A percentile compares a stretch with the other conserved stretches of the same genome.
phyloP scores from a whole-genome alignment of 2,797 vertebrate genomes.

The Pangasius krempfi region DNA sequence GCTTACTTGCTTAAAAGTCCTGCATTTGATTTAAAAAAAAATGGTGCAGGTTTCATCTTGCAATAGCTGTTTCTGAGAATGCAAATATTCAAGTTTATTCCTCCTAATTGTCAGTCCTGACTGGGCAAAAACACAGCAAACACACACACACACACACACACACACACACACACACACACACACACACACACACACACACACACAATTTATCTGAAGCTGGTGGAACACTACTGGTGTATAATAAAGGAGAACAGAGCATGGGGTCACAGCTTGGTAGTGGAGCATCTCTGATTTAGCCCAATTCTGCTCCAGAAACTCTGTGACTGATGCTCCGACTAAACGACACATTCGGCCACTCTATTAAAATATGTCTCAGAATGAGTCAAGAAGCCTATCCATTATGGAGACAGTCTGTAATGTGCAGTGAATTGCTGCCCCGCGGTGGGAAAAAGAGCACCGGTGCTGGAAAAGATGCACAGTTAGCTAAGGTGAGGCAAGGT shows the following conservation, averaged over 20 bases:
- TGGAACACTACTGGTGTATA: not conserved
- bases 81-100: slow-evolving; percentile 7
- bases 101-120: not conserved
- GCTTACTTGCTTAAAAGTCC: not conserved
- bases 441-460: not conserved
- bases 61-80: not conserved
- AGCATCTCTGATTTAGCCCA: slow-evolving; percentile 2
- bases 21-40: not conserved
- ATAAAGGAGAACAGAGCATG: not conserved
- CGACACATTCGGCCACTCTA: slow-evolving; percentile 10
- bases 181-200: not conserved
- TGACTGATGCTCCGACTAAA: slow-evolving; percentile 41
- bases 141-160: not conserved
- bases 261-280: slow-evolving; percentile 1
- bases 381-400: slow-evolving; percentile 43
- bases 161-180: too few relatives aligned
- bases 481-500: slow-evolving; percentile 25
- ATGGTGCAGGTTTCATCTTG: not conserved
- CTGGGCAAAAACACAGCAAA: slow-evolving; percentile 4
- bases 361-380: slow-evolving; percentile 40
- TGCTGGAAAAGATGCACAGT: slow-evolving; percentile 33
- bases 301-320: slow-evolving; percentile 16
- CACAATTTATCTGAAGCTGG: slow-evolving; percentile 4
- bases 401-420: slow-evolving; percentile 35
- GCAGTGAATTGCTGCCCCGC: slow-evolving; percentile 25